Evolutionary conservation across 2,797 vertebrate genomes (phyloP), one percentile per base, ranked within the genome.

Genomic region (Lophotriccus pileatus): DNA sequence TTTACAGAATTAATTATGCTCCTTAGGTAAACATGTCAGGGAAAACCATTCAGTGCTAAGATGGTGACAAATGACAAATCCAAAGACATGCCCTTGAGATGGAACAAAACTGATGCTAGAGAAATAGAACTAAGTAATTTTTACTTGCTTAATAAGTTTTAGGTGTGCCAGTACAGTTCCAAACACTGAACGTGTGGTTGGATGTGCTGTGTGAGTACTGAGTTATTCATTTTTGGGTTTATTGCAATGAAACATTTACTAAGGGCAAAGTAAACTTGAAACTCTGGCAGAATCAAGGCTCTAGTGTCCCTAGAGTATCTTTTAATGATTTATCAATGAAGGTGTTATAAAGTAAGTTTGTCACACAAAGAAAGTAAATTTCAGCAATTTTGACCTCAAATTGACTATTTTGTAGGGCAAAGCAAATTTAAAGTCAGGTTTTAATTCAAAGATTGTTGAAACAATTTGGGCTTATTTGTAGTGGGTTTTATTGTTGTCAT

Each of bases 1-100:
- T 80, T 55, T 94, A 62, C 56, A 85, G 93, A 95, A 96, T 95
- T 84, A 97, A 92, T 90, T 89, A 41, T 86, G 69, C 37, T 23
- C 85, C 25, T 55, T 64, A 39, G 87, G 15, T 79, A 63, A 67
- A 88, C 20, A 5, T 92, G 60, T 86, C 84, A 90, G 23, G 59
- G 78, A 87, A 84, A 97, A 83, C 28, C 62, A 68, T 86, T 94
- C 59, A 63, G 49, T 60, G 32, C 30, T 83, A 67, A 70, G 25
- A 36, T 55, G 32, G 17, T 37, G 39, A 50, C 23, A 68, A 8
- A 30, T 72, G 41, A 64, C n/a, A 89, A 68, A 84, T 94, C 84
- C 85, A 83, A 66, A 77, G 60, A 74, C 32, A 28, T 90, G 70
- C 84, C 75, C 96, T 82, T 88, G 62, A 96, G 85, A 73, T 58